A percentile compares a stretch with the other conserved stretches of the same genome.
phyloP scores from a whole-genome alignment of 2,797 vertebrate species.

The Leuciscus waleckii region DNA sequence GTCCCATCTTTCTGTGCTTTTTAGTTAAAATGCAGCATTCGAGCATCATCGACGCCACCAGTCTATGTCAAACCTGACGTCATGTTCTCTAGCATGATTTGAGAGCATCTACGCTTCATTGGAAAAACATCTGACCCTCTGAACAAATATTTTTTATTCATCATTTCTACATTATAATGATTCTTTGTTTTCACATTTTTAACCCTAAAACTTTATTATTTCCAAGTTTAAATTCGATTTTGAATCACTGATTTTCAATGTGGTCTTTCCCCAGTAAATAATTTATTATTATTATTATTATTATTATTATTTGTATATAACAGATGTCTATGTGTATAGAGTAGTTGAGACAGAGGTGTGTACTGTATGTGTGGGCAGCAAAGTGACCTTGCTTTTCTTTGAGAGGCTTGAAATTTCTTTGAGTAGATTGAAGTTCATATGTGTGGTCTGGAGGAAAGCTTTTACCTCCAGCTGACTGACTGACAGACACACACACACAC shows the following conservation, averaged over 20 bases:
- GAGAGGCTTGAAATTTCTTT: conserved; percentile 2
- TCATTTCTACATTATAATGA: background rate
- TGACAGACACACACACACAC: background rate
- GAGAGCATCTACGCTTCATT: background rate
- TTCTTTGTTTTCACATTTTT: background rate
- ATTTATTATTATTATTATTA: background rate
- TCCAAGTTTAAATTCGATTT: background rate
- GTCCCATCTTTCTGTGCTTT: background rate
- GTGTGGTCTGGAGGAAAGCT: conserved; percentile 39
- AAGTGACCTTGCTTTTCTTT: conserved; percentile 4
- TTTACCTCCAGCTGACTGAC: conserved; percentile 11
- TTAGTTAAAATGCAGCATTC: background rate
- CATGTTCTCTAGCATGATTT: background rate
- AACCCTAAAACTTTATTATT: background rate
- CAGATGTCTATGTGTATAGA: background rate
- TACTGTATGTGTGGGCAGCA: background rate
- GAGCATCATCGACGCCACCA: background rate
- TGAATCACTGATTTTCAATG: background rate
- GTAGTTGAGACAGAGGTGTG: background rate
- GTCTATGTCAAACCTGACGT: background rate
- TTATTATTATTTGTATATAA: no score
- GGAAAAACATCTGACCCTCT: background rate
- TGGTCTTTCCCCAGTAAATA: background rate
- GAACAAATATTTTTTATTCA: background rate
- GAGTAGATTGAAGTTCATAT: background rate